A percentile compares a stretch with the other conserved stretches of the same genome.
phyloP scores from a whole-genome alignment of 1,140 invertebrate genomes.

The Venustaconcha ellipsiformis region DNA sequence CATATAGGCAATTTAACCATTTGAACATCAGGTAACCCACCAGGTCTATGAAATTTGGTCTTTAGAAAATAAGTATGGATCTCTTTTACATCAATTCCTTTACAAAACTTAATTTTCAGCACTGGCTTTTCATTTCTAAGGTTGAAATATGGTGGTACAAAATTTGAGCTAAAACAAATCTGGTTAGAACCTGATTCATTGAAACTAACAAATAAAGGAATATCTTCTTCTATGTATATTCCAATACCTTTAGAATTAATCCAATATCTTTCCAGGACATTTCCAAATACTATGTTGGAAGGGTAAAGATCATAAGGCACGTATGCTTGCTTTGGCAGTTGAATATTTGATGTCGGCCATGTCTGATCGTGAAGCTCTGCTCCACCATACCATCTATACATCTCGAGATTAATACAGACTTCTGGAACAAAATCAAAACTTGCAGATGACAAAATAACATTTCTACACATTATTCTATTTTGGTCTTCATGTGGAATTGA shows the following conservation, averaged over 20 bases:
- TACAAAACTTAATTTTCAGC: constrained; percentile 46
- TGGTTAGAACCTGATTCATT: constrained; percentile 28
- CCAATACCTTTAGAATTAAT: constrained; percentile 57
- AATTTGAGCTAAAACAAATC: constrained; percentile 25
- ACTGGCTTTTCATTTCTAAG: background rate
- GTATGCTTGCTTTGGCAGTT: constrained; percentile 44
- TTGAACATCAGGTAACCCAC: constrained; percentile 75
- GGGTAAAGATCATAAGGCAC: constrained; percentile 38
- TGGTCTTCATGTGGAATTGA: too few species aligned
- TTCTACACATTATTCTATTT: background rate
- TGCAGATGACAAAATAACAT: constrained; percentile 1
- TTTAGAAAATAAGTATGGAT: constrained; percentile 33
- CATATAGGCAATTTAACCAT: constrained; percentile 87
- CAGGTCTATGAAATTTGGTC: constrained; percentile 39
- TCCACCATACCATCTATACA: constrained; percentile 61
- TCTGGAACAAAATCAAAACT: constrained; percentile 17
- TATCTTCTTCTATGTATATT: constrained; percentile 43
- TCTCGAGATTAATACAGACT: constrained; percentile 28
- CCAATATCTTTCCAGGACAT: constrained; percentile 59
- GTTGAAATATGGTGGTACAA: constrained; percentile 5
- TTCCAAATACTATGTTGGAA: constrained; percentile 33
- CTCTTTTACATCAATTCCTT: constrained; percentile 33
- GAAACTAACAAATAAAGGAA: constrained; percentile 53
- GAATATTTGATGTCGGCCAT: constrained; percentile 67
- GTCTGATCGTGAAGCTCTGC: constrained; percentile 64